Conservation (phyloP, 2,113 vertebrate species). For the Typhlomys cinereus region DNA sequence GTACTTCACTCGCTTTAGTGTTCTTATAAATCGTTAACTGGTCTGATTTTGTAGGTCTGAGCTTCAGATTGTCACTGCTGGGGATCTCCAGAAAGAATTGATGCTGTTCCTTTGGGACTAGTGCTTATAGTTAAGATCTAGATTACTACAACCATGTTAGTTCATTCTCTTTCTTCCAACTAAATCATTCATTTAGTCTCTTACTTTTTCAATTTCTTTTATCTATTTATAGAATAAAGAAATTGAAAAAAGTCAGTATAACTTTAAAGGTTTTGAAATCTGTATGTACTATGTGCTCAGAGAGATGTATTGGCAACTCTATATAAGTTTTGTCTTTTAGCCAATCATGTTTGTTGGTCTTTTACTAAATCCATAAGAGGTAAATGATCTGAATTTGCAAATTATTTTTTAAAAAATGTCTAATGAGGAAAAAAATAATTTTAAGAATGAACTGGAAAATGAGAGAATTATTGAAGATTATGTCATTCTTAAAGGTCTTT, state of each 20-base stretch:
- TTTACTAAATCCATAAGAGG: neutral
- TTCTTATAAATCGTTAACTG: neutral
- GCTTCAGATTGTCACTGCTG: neutral
- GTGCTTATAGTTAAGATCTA: neutral
- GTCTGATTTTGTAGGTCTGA: neutral
- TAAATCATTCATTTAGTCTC: neutral
- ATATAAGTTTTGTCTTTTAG: neutral
- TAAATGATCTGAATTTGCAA: neutral
- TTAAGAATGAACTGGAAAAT: neutral
- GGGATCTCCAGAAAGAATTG: neutral
- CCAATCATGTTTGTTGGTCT: neutral
- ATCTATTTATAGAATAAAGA: neutral
- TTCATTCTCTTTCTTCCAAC: neutral
- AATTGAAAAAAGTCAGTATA: conserved; percentile 17
- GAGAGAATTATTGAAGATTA: neutral
- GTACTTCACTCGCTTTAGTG: neutral
- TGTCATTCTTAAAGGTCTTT: neutral
- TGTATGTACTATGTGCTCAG: neutral
- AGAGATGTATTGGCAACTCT: neutral
- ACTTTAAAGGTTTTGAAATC: conserved; percentile 1
- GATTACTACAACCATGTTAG: neutral
- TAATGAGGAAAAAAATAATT: neutral
- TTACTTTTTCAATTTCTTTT: conserved; percentile 17
- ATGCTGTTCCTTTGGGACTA: neutral
- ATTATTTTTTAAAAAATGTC: neutral